Evolutionary conservation across 2,888 invertebrate species (phyloP).

Genomic region (Emesis castigata): DNA sequence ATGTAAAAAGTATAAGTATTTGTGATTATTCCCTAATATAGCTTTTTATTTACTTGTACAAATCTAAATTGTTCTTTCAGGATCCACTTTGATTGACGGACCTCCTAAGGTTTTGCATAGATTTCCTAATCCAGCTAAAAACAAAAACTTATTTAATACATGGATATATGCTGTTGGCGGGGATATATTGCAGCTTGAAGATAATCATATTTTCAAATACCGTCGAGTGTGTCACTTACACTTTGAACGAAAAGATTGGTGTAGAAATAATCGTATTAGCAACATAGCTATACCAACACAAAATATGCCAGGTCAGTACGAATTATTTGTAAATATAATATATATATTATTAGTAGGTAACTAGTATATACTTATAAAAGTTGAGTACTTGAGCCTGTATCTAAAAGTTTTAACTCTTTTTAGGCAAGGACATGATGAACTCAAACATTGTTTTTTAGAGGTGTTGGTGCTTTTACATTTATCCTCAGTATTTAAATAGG

Average conservation of each 20-base stretch:
- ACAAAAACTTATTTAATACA: conserved; percentile 49
- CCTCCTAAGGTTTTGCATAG: conserved; percentile 44
- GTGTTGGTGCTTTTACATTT: no score
- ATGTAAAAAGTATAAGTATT: no score
- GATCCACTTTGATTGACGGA: no score
- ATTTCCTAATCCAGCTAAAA: conserved; percentile 62
- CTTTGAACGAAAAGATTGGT: conserved; percentile 59
- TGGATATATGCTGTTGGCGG: conserved; percentile 62
- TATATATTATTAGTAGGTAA: no score
- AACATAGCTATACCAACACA: conserved; percentile 61
- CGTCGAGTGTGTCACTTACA: conserved; percentile 63
- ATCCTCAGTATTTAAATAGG: no score
- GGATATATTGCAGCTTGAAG: conserved; percentile 49
- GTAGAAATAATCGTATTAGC: conserved; percentile 49
- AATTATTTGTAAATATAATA: no score
- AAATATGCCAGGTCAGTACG: conserved; percentile 55
- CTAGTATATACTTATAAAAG: no score
- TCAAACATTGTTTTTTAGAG: no score
- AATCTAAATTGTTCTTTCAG: background rate
- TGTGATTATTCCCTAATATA: no score
- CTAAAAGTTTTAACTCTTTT: no score
- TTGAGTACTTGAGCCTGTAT: no score
- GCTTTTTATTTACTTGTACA: background rate
- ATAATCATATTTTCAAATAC: conserved; percentile 52
- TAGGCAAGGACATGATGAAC: no score